phyloP scores from a whole-genome alignment of 2,113 vertebrate species.

The Sus scrofa region DNA sequence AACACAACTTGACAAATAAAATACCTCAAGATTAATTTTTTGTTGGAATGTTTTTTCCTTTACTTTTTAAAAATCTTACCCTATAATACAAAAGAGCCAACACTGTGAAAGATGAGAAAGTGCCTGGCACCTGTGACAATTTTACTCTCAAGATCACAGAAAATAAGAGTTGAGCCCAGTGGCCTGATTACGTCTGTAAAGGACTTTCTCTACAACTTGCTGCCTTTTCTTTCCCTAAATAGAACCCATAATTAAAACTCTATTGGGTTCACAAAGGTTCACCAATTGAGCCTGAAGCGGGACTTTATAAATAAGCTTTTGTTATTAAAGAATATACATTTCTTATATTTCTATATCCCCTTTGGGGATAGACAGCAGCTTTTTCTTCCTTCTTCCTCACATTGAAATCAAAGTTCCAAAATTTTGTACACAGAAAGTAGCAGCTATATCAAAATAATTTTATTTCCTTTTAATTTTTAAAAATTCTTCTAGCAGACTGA shows the following conservation, averaged over 20 bases:
- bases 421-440: background rate
- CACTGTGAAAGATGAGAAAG: background rate
- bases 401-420: background rate
- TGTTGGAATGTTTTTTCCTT: background rate
- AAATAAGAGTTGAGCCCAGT: background rate
- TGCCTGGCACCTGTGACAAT: accelerated
- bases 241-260: background rate
- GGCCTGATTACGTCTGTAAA: background rate
- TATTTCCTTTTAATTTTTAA: background rate
- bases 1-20: background rate
- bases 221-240: background rate
- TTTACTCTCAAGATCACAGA: background rate
- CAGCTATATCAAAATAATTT: background rate
- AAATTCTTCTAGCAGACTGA: background rate
- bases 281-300: background rate
- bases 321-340: background rate
- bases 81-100: background rate
- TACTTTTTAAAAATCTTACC: background rate
- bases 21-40: background rate
- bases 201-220: background rate
- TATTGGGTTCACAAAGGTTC: background rate
- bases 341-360: background rate
- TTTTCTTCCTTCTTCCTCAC: background rate
- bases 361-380: background rate
- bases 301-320: background rate